Evolutionary conservation across 1,140 invertebrate species (phyloP).

Genomic region (Anagrus nilaparvatae): DNA sequence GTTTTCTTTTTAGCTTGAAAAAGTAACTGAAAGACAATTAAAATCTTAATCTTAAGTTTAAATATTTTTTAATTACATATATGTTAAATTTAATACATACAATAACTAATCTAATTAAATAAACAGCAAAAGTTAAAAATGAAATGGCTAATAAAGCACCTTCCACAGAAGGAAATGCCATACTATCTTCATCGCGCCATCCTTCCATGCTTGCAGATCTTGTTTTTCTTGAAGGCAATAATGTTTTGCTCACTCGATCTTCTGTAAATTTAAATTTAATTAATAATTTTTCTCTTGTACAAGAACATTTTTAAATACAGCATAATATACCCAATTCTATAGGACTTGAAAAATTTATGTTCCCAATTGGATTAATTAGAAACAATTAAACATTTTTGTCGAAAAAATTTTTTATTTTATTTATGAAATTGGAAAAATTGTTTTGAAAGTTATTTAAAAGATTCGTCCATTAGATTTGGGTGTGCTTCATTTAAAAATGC

Average conservation of each 20-base stretch:
- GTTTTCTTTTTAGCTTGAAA: slow-evolving; percentile 24
- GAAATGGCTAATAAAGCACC: slow-evolving; percentile 68
- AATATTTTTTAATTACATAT: slow-evolving; percentile 10
- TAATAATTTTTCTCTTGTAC: background rate
- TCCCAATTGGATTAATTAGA: too few species aligned
- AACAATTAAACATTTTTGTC: too few species aligned
- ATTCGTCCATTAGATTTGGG: background rate
- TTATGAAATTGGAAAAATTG: background rate
- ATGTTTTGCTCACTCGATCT: slow-evolving; percentile 33
- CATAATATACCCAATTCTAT: background rate
- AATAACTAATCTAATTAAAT: slow-evolving; percentile 70
- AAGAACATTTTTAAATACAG: background rate
- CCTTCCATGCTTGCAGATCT: slow-evolving; percentile 27
- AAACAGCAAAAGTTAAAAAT: slow-evolving; percentile 73
- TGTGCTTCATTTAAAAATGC: too few species aligned
- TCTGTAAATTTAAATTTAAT: slow-evolving; percentile 25
- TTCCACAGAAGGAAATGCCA: slow-evolving; percentile 70
- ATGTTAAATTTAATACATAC: slow-evolving; percentile 43
- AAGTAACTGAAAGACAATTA: slow-evolving; percentile 23
- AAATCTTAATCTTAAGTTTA: too few species aligned
- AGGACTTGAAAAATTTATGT: background rate
- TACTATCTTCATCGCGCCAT: slow-evolving; percentile 38
- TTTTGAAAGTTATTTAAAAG: background rate
- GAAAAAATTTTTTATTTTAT: too few species aligned
- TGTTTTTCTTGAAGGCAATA: slow-evolving; percentile 28